Conservation (phyloP, 2,888 invertebrate genomes). For the Eupithecia subfuscata region DNA sequence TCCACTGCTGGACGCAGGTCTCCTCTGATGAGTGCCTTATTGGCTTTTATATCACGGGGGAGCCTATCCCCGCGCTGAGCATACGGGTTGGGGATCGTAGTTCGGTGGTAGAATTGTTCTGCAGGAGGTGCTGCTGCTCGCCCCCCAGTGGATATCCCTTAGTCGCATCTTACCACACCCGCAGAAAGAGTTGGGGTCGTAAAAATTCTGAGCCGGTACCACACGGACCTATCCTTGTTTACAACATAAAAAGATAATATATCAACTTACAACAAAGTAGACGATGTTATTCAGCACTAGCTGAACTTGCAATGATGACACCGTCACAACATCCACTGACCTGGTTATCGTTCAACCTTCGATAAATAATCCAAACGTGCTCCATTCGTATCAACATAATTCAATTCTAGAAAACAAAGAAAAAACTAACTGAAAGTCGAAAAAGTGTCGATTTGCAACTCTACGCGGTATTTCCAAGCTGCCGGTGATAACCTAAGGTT, state of each 20-base stretch:
- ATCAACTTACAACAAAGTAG: not conserved
- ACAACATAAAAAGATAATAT: not conserved
- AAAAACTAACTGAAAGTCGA: not conserved
- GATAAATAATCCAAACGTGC: slow-evolving; percentile 18
- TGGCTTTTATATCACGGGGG: too few relatives aligned
- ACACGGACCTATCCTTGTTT: not conserved
- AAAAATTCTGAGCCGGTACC: too few relatives aligned
- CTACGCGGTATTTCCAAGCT: not conserved
- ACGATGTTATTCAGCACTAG: not conserved
- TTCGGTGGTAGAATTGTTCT: too few relatives aligned
- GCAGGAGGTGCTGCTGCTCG: too few relatives aligned
- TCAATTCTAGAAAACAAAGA: not conserved
- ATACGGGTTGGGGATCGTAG: too few relatives aligned
- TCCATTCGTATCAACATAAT: slow-evolving; percentile 5
- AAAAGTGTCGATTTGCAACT: not conserved
- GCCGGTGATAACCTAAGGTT: slow-evolving; percentile 3
- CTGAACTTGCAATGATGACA: slow-evolving; percentile 11
- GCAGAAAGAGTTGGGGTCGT: too few relatives aligned
- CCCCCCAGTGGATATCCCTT: too few relatives aligned
- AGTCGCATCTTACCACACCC: too few relatives aligned
- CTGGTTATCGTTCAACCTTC: slow-evolving; percentile 29
- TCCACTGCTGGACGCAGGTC: too few relatives aligned
- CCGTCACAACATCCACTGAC: slow-evolving; percentile 18
- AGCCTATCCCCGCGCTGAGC: too few relatives aligned
- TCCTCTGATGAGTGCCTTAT: too few relatives aligned